Base-by-base conservation (phyloP, 2,797 vertebrate genomes). In the Argentina silus region DNA sequence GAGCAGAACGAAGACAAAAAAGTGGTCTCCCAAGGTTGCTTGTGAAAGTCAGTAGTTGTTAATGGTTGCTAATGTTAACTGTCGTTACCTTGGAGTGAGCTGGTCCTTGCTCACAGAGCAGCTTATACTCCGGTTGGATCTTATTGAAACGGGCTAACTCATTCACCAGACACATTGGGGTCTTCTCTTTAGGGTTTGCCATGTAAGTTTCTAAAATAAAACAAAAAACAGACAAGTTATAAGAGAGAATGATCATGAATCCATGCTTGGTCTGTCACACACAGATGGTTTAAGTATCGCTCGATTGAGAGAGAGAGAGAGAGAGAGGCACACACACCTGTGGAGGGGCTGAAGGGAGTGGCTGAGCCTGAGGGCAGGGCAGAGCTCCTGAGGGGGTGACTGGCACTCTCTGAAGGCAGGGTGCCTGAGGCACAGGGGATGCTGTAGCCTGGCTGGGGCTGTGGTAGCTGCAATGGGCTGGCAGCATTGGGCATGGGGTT, bases 141-240 rank as follows among this genome's bases (percentile, higher is more conserved):
- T 97, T 99, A 92, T 96, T 98, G 93, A 97, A 98, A 95, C 95
- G 95, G 93, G 96, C 96, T 95, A 98, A 96, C 94, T 98, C 96
- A 96, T 97, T 99, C 95, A 98, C 96, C 93, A 99, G 94, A 96
- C 96, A 97, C 96, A 98, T 95, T 65, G 97, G 95, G 93, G 95
- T 99, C 95, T 98, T 98, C 96, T 98, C 97, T 97, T 97, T 98
- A 95, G 96, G 95, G 95, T 98, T 96, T 97, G 96, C 96, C 97
- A 98, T 96, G 96, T 96, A 97, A 92, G 95, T 93, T 93, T 95
- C 96, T 99, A 89, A 76, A 92, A 83, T 2, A 74, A 88, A 0
- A 45, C 0, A 79, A 43, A 68, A 75, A 65, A 19, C 0, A 51
- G 76, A 51, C 15, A 3, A 80, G 47, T n/a, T n/a, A n/a, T n/a